phyloP scores from a whole-genome alignment of 1,140 invertebrate species.

The Zaprionus lachaisei region DNA sequence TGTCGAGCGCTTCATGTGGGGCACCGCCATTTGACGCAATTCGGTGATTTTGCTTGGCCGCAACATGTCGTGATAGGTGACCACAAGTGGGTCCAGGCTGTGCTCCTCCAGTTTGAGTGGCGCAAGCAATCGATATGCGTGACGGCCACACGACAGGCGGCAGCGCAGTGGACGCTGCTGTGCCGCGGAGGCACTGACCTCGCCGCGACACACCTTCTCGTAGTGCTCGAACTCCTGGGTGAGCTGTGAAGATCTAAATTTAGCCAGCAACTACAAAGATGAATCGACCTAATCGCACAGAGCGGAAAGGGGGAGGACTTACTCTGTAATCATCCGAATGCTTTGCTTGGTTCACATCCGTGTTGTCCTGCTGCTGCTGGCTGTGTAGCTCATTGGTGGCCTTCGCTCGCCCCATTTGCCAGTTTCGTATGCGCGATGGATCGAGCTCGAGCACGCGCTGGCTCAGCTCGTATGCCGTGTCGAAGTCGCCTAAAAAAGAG shows the following conservation, averaged over 20 bases:
- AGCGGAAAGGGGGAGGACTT: constrained; percentile 2
- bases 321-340: constrained; percentile 62
- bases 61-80: constrained; percentile 95
- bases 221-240: constrained; percentile 86
- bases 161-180: constrained; percentile 86
- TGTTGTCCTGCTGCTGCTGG: constrained; percentile 6
- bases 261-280: constrained; percentile 28
- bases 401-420: constrained; percentile 89
- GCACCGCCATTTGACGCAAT: constrained; percentile 93
- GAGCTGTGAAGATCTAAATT: constrained; percentile 46
- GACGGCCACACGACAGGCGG: constrained; percentile 89
- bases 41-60: constrained; percentile 94
- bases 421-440: constrained; percentile 92
- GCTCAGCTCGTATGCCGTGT: constrained; percentile 93
- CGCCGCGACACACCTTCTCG: constrained; percentile 94
- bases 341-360: constrained; percentile 25
- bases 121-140: constrained; percentile 91
- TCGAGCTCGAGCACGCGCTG: constrained; percentile 93
- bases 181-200: constrained; percentile 85
- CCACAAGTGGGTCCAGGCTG: constrained; percentile 92
- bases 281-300: background rate
- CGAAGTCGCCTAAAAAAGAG: constrained; percentile 90
- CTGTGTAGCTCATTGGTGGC: constrained; percentile 10
- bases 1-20: constrained; percentile 90
- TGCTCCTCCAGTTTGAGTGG: constrained; percentile 97